Percentiles rank a stretch among this genome's conserved stretches.
These are phyloP conservation scores for Troides helena DNA, from an alignment of 2,888 invertebrate species.

Conservation along the genomic window DNA sequence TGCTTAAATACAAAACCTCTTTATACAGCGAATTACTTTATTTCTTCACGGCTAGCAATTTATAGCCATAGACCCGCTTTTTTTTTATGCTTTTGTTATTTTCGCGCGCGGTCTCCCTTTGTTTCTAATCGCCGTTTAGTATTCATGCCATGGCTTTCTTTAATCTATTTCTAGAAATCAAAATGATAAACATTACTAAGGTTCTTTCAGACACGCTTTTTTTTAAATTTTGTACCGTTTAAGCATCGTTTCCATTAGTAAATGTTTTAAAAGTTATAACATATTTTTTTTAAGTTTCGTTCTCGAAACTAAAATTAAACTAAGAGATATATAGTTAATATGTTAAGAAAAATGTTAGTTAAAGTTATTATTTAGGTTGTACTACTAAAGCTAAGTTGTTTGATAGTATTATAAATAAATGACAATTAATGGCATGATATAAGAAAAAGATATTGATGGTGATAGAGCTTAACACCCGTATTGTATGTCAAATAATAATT, in stretches of 20 bases:
- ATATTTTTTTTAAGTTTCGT: neutral
- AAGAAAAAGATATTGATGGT: too few relatives aligned
- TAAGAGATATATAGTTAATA: too few relatives aligned
- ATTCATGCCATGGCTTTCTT: slow-evolving; percentile 26
- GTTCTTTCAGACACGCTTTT: slow-evolving; percentile 4
- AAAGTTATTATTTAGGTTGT: too few relatives aligned
- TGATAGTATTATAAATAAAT: too few relatives aligned
- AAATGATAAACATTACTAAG: slow-evolving; percentile 20
- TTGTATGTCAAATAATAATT: too few relatives aligned
- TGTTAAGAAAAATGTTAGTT: too few relatives aligned
- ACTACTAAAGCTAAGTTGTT: too few relatives aligned
- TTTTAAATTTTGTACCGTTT: neutral
- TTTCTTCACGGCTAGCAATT: slow-evolving; percentile 10
- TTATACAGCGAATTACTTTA: slow-evolving; percentile 10
- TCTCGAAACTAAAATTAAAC: too few relatives aligned
- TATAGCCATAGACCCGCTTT: slow-evolving; percentile 14
- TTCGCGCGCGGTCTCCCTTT: slow-evolving; percentile 24
- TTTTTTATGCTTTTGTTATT: neutral
- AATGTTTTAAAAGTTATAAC: neutral
- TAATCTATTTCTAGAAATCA: slow-evolving; percentile 26
- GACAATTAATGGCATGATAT: too few relatives aligned
- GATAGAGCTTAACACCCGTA: too few relatives aligned
- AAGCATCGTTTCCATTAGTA: neutral
- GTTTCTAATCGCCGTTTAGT: slow-evolving; percentile 16
- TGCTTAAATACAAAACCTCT: slow-evolving; percentile 6